Base-by-base conservation (phyloP, 2,797 vertebrate species). In the Helicolenus hilgendorfi region DNA sequence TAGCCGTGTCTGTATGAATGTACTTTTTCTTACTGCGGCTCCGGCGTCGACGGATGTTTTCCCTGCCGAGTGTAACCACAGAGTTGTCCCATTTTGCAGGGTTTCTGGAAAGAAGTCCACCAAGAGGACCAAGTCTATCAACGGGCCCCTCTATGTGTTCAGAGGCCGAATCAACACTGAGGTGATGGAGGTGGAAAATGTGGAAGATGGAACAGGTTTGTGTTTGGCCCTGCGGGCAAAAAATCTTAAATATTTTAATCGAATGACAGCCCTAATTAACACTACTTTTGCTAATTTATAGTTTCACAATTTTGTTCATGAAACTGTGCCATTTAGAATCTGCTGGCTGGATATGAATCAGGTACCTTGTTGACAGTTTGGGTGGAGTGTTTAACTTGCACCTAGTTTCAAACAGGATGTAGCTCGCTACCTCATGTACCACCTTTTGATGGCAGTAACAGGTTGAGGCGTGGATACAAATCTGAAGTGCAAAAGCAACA, bases 131-230 rank as follows among this genome's bases (percentile, higher is more conserved):
- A 99, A 99, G 93, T 99, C 99, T 58, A 98, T 99, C 96, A 99
- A 99, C 0, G 99, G 99, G 59, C 98, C 98, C 72, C 97, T 98
- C 65, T 99, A 99, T 90, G 97, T 99, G 85, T 99, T 99, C 90
- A 97, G 99, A 74, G 99, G 99, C 78, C 97, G 99, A 89, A 99
- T 99, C 96, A 99, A 99, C 96, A 99, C 98, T 0, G 98, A 99
- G 88, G 98, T 99, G 95, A 99, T 99, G 99, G 99, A 99, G 91
- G 99, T 99, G 55, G 99, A 99, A 96, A 99, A 99, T 3, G 98
- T 99, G 56, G 99, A 99, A 89, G 99, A 99, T 72, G 99, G 99
- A 80, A 99, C 99, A 91, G 99, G 99, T 99, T 99, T 98, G 99
- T 98, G 97, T 98, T 91, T 98, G 98, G 98, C 98, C 94, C 60